Base-by-base conservation (phyloP, 2,113 vertebrate genomes). In the Oxygymnocypris stewartii region DNA sequence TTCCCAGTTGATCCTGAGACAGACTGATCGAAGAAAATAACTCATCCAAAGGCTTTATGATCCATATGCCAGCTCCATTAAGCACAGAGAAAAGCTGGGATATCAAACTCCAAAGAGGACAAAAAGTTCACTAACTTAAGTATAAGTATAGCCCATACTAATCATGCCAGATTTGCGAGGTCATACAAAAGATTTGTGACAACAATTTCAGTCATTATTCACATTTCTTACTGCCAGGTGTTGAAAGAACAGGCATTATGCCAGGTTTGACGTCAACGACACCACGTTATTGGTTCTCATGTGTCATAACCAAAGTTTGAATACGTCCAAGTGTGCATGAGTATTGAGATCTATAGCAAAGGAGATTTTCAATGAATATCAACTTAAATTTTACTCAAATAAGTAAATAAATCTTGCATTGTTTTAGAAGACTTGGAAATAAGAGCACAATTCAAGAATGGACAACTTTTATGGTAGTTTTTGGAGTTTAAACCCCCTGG, bases 1-100 rank as follows among this genome's bases (percentile, higher is more conserved):
- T 71, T 71, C 44, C 28, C 40, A 44, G 59, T 28, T 18, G 10
- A 51, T 49, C 10, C 80, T 37, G 80, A 37, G 14, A 54, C 4
- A 78, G 49, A 78, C 25, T 35, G 25, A 78, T 54, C 28, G 76
- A 78, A 23, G 47, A 25, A 51, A 35, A 67, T n/a, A 81, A 28
- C 80, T 20, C 40, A 16, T 49, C 28, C 69, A 73, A 51, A 2
- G 28, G 14, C 18, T 78, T 78, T 78, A 78, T 78, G 47, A 28
- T 16, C 47, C 47, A 51, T 54, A 54, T 35, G 75, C 47, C 16
- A 28, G 75, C 75, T 78, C 44, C 28, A 78, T 78, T 78, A 78
- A 49, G 47, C 75, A 78, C n/a, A 78, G 25, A 54, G 18, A 54
- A 54, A 78, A 54, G 75, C 4, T 49, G 67, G 3, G 3, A 71